A percentile compares a stretch with the other conserved stretches of the same genome.
Conservation (phyloP, 2,797 vertebrate genomes). For the Avahi laniger region DNA sequence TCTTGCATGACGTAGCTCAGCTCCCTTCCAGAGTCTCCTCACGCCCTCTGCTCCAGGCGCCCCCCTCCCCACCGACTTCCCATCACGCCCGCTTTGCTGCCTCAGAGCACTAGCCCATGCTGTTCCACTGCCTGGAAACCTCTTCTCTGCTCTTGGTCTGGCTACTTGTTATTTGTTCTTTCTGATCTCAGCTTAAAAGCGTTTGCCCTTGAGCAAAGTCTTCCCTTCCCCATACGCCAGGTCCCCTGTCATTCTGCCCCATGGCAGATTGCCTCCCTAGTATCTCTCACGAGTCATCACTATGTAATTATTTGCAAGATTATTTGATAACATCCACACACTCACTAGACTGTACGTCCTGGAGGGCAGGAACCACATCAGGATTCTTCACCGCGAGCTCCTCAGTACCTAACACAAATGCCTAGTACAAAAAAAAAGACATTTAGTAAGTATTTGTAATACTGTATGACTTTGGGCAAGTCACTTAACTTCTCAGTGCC, state of each 20-base stretch:
- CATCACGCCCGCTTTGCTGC: neutral
- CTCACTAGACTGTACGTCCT: neutral
- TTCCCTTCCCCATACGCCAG: neutral
- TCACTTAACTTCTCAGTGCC: neutral
- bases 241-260: neutral
- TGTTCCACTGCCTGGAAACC: neutral
- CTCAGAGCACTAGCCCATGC: neutral
- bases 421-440: too few species aligned
- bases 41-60: neutral
- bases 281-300: neutral
- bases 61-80: neutral
- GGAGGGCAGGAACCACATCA: neutral
- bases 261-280: neutral
- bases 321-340: neutral
- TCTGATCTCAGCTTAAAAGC: neutral
- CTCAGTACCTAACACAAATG: neutral
- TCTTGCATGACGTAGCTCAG: neutral
- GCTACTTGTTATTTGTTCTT: neutral
- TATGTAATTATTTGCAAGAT: neutral
- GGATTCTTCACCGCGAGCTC: neutral
- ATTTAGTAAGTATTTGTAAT: neutral
- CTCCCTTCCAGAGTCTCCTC: neutral
- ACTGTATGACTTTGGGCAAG: neutral
- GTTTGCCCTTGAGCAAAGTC: neutral
- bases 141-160: neutral